phyloP scores from a whole-genome alignment of 2,888 invertebrate genomes.

The Acronicta leporina region DNA sequence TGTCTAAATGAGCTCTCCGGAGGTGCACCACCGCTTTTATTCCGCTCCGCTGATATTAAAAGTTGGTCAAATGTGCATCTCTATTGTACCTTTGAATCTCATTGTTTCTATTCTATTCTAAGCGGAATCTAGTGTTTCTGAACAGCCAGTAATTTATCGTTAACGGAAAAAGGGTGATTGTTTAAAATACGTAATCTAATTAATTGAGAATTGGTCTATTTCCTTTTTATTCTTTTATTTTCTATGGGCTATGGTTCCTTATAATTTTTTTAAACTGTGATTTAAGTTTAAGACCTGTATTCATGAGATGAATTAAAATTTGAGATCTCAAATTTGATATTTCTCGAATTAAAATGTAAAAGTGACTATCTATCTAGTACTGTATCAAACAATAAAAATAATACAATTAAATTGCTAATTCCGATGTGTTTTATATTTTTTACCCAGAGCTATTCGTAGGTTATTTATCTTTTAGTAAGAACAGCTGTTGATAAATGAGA shows the following conservation, averaged over 20 bases:
- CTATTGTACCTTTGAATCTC: constrained; percentile 69
- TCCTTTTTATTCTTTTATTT: no score
- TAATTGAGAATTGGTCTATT: constrained; percentile 2
- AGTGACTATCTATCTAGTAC: no score
- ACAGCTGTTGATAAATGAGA: constrained; percentile 38
- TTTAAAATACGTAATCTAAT: constrained; percentile 38
- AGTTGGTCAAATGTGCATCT: constrained; percentile 78
- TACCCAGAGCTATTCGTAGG: no score
- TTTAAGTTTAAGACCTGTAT: no score
- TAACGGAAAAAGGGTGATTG: constrained; percentile 35
- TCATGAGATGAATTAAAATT: no score
- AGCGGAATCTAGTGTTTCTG: constrained; percentile 49
- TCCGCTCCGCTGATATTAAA: constrained; percentile 76
- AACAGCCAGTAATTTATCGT: constrained; percentile 48
- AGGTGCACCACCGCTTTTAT: constrained; percentile 68
- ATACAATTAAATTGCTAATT: no score
- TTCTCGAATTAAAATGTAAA: no score
- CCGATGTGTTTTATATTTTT: no score
- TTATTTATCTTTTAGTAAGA: no score
- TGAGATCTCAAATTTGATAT: no score
- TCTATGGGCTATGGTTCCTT: background rate
- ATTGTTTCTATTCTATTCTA: constrained; percentile 71
- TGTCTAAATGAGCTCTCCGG: constrained; percentile 77
- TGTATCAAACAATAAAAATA: no score
- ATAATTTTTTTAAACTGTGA: background rate